Conservation (phyloP, 2,888 invertebrate genomes). For the Odontocerum albicorne region DNA sequence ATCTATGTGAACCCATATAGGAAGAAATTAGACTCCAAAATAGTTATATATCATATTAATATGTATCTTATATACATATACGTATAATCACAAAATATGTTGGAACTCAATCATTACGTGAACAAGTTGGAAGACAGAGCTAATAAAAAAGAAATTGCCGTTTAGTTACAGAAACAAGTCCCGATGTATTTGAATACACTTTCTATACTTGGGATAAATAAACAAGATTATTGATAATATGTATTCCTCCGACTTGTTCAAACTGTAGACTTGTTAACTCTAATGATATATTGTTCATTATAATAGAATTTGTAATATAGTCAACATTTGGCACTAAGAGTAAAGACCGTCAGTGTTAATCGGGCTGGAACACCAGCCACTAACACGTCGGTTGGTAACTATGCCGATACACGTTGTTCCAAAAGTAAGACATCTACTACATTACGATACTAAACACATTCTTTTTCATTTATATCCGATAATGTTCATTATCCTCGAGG, state of each 20-base stretch:
- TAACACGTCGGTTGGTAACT: constrained; percentile 4
- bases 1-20: constrained; percentile 18
- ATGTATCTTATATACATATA: constrained; percentile 22
- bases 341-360: neutral
- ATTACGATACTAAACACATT: too few relatives aligned
- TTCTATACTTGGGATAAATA: neutral
- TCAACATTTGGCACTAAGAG: constrained; percentile 35
- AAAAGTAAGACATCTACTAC: neutral
- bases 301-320: constrained; percentile 35
- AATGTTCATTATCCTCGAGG: too few relatives aligned
- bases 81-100: constrained; percentile 25
- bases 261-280: constrained; percentile 24
- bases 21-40: constrained; percentile 18
- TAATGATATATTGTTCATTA: constrained; percentile 30
- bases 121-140: constrained; percentile 30
- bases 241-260: neutral
- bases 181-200: neutral
- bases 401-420: neutral
- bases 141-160: constrained; percentile 16
- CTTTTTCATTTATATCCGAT: too few relatives aligned
- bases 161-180: neutral
- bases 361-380: neutral
- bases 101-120: constrained; percentile 17
- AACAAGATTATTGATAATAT: neutral
- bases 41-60: constrained; percentile 15